Percentiles rank a stretch among this genome's conserved stretches.
These are phyloP conservation scores for Rhinoraja longicauda DNA, from an alignment of 2,797 vertebrate species.

Conservation along the genomic window DNA sequence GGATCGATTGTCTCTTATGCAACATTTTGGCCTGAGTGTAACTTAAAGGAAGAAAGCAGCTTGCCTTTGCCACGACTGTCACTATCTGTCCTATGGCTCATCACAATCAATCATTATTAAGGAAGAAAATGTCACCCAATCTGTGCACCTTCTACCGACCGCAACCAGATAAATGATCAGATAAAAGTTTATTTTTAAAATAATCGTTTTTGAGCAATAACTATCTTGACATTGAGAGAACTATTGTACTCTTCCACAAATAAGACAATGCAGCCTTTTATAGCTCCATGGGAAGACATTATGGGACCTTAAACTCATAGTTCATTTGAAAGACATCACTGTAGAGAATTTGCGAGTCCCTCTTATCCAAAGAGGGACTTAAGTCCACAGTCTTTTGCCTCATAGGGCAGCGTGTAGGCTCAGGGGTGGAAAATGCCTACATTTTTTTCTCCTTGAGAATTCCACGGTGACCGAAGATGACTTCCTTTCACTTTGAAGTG, in stretches of 20 bases:
- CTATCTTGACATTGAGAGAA: neutral
- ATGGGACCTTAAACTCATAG: neutral
- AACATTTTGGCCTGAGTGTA: neutral
- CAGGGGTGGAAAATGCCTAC: neutral
- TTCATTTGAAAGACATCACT: neutral
- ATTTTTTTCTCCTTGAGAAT: no score
- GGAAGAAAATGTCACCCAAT: neutral
- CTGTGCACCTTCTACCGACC: neutral
- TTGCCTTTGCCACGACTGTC: neutral
- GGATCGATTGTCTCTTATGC: neutral
- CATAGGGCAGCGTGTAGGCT: neutral
- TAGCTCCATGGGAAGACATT: neutral
- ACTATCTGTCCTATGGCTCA: neutral
- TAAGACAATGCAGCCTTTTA: neutral
- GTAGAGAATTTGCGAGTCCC: neutral
- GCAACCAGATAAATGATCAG: neutral
- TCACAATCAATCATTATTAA: neutral
- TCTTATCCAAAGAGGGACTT: neutral
- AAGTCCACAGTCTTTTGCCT: neutral
- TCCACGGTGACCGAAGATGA: no score
- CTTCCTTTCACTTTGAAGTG: no score
- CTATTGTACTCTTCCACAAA: neutral
- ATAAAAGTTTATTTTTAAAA: neutral
- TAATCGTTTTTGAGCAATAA: neutral
- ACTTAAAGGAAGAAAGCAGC: neutral